Conservation (phyloP, 2,888 invertebrate species). For the Eupithecia pulchellata region DNA sequence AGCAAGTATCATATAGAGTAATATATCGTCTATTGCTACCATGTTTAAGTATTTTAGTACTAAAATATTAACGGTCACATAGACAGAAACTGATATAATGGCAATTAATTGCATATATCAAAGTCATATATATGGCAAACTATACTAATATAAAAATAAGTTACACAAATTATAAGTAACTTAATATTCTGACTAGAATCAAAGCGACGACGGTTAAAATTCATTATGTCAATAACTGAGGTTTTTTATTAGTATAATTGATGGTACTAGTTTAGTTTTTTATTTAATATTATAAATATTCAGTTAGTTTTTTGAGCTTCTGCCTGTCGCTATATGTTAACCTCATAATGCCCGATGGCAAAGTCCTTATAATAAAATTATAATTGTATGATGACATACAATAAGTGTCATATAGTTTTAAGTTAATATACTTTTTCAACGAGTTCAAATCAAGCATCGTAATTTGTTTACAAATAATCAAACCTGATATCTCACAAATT, state of each 20-base stretch:
- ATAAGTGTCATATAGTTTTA: background rate
- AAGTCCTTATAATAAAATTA: background rate
- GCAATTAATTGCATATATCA: background rate
- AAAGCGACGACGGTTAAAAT: constrained; percentile 19
- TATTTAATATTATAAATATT: background rate
- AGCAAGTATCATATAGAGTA: background rate
- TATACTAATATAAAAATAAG: constrained; percentile 13
- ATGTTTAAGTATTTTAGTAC: background rate
- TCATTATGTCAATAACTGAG: background rate
- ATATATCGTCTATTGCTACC: background rate
- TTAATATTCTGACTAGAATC: constrained; percentile 37
- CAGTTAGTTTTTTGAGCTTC: background rate
- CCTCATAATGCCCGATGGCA: background rate
- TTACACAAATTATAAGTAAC: constrained; percentile 24
- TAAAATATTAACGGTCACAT: background rate
- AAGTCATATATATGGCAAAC: background rate
- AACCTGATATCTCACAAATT: constrained; percentile 6
- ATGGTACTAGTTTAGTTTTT: background rate
- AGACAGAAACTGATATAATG: background rate
- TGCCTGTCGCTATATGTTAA: background rate
- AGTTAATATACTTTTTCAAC: background rate
- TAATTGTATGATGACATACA: background rate
- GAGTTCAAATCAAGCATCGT: background rate
- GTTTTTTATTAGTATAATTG: background rate
- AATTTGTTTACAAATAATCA: background rate